Evolutionary conservation across 2,113 vertebrate genomes (phyloP).

Genomic region (Ahaetulla prasina): DNA sequence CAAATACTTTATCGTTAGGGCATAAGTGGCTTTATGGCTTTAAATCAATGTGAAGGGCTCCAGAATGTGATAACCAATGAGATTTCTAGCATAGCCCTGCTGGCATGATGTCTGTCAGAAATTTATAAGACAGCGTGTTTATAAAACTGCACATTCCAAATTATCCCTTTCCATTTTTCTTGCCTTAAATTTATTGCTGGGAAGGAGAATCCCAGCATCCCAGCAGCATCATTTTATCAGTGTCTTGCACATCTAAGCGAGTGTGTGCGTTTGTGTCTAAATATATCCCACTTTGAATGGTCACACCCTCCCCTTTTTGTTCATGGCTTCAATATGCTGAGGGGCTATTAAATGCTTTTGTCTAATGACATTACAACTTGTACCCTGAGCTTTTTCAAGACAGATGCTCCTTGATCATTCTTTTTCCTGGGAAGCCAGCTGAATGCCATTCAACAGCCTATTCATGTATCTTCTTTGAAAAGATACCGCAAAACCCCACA

Average conservation of each 20-base stretch:
- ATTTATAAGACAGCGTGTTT: not conserved
- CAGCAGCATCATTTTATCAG: not conserved
- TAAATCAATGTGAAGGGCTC: not conserved
- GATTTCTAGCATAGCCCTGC: not conserved
- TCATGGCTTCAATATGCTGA: not conserved
- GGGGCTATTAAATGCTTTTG: slow-evolving; percentile 12
- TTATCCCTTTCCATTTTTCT: not conserved
- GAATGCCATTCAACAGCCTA: not conserved
- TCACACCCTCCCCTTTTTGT: not conserved
- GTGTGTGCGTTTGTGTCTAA: not conserved
- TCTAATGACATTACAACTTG: slow-evolving; percentile 16
- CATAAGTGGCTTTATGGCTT: slow-evolving; percentile 12
- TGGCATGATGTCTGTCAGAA: not conserved
- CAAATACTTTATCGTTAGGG: not conserved
- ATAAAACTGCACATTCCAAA: not conserved
- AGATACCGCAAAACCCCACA: not conserved
- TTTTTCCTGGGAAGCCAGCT: not conserved
- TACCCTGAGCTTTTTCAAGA: slow-evolving; percentile 12
- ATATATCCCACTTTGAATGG: not conserved
- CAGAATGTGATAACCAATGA: not conserved
- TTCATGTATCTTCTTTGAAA: not conserved
- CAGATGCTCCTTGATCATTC: not conserved
- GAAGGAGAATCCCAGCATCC: not conserved
- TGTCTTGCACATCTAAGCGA: not conserved
- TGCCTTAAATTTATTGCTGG: not conserved